Percentiles rank a stretch among this genome's conserved stretches.
Evolutionary conservation across 2,113 vertebrate genomes (phyloP).

Genomic region (Bos javanicus): DNA sequence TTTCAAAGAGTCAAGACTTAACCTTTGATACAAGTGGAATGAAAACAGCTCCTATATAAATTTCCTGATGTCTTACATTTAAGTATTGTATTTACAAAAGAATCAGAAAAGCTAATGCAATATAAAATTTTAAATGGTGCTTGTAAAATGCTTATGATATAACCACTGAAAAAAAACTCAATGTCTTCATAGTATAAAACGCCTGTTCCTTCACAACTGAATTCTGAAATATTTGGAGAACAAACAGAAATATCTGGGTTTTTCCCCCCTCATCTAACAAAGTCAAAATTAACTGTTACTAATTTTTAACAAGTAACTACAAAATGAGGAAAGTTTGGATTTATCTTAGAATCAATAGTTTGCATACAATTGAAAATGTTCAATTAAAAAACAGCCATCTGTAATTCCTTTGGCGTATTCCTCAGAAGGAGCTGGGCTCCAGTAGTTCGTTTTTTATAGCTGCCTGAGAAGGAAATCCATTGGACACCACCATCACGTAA

Average conservation of each 20-base stretch:
- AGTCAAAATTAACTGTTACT: conserved; percentile 77
- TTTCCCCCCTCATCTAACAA: conserved; percentile 69
- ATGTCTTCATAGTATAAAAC: conserved; percentile 77
- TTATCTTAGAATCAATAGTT: conserved; percentile 75
- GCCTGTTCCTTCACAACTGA: conserved; percentile 81
- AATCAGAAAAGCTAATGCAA: conserved; percentile 74
- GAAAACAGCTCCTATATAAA: conserved; percentile 71
- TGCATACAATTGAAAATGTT: conserved; percentile 75
- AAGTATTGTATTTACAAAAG: conserved; percentile 70
- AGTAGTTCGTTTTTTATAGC: conserved; percentile 80
- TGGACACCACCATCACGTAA: conserved; percentile 86
- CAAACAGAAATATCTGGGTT: conserved; percentile 52
- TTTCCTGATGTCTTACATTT: conserved; percentile 69
- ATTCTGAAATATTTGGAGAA: conserved; percentile 72
- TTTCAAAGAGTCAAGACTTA: conserved; percentile 66
- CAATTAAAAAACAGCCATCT: conserved; percentile 77
- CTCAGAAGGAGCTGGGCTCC: conserved; percentile 77
- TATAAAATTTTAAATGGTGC: conserved; percentile 73
- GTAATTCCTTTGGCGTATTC: conserved; percentile 61
- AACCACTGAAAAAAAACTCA: conserved; percentile 74
- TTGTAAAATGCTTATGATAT: conserved; percentile 65
- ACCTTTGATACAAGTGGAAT: conserved; percentile 72
- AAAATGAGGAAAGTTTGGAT: conserved; percentile 76
- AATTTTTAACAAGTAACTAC: conserved; percentile 75
- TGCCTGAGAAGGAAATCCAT: conserved; percentile 76